Evolutionary conservation across 2,113 vertebrate species (phyloP), one percentile per base, ranked within the genome.

Genomic region (Ciconia maguari): DNA sequence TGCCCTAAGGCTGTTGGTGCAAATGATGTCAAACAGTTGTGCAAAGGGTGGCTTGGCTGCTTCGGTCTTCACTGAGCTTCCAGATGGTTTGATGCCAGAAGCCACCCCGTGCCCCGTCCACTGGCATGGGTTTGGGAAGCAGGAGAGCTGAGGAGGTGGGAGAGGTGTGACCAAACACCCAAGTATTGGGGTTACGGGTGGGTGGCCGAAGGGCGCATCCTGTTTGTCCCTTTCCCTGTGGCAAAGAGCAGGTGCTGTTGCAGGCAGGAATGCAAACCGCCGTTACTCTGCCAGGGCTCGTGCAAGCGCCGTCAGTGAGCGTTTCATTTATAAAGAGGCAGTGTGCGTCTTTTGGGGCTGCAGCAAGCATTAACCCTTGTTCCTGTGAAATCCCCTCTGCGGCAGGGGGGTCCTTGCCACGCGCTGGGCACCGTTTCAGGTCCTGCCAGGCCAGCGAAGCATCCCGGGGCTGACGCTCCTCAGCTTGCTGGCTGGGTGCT

Each of bases 291-390:
- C 77, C 75, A 8, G 89, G 76, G 65, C 84, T 83, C 15, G 1
- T 0, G 9, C 2, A 18, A 42, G 68, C 6, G 1, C 34, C 26
- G 1, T 4, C 80, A 21, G 54, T 0, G 0, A 46, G n/a, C 0
- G 4, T 42, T 48, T 9, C 17, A 1, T 5, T 30, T 13, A 1
- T 2, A 5, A 21, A 11, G 1, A 2, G 66, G 57, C 46, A 11
- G 5, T 0, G 38, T 5, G 46, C 0, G 5, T 6, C 1, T 42
- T 42, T 22, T 21, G 51, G 75, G 79, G n/a, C 46, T 25, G 26
- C 71, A 49, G 57, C n/a, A 19, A 48, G 38, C 3, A 0, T 48
- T 15, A 10, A n/a, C n/a, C 29, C 65, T 8, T 7, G 10, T 15
- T 38, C 74, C 84, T 61, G 51, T 51, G 90, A 20, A 11, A 24